Evolutionary conservation across 2,888 invertebrate genomes (phyloP).

Genomic region (Lucinisca nassula): DNA sequence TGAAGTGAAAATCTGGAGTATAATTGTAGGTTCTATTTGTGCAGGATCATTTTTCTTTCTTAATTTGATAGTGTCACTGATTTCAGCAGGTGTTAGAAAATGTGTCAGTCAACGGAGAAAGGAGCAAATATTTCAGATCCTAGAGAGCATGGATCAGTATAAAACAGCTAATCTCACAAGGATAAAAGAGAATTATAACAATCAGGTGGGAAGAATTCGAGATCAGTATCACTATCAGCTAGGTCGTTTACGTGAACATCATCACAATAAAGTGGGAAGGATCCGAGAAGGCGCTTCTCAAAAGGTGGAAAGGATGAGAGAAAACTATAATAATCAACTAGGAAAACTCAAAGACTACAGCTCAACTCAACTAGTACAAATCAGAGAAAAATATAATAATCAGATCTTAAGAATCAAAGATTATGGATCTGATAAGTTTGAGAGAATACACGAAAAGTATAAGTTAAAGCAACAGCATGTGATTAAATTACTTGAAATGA

Average conservation of each 20-base stretch:
- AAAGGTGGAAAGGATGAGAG: conserved; percentile 98
- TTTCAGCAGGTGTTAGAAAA: conserved; percentile 87
- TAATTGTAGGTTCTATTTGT: conserved; percentile 94
- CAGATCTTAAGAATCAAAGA: conserved; percentile 98
- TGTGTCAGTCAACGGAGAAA: conserved; percentile 87
- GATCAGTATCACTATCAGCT: conserved; percentile 84
- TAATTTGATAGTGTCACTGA: conserved; percentile 93
- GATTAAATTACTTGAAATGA: conserved; percentile 97
- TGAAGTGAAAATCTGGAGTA: conserved; percentile 94
- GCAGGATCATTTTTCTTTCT: conserved; percentile 94
- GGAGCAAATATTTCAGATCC: conserved; percentile 82
- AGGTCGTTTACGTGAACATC: conserved; percentile 93
- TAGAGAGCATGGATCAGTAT: conserved; percentile 88
- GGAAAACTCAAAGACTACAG: conserved; percentile 97
- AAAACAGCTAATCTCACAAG: conserved; percentile 82
- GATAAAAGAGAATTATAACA: conserved; percentile 84
- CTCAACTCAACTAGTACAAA: conserved; percentile 96
- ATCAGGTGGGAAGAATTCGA: conserved; percentile 82
- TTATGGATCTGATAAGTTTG: conserved; percentile 97
- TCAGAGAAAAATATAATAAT: conserved; percentile 98
- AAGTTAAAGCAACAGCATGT: conserved; percentile 98
- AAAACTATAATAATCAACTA: conserved; percentile 96
- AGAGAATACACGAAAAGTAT: conserved; percentile 96
- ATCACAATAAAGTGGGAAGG: conserved; percentile 93
- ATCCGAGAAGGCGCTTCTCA: conserved; percentile 98